Evolutionary conservation across 2,888 invertebrate genomes (phyloP).

Genomic region (Synergus umbraculus): DNA sequence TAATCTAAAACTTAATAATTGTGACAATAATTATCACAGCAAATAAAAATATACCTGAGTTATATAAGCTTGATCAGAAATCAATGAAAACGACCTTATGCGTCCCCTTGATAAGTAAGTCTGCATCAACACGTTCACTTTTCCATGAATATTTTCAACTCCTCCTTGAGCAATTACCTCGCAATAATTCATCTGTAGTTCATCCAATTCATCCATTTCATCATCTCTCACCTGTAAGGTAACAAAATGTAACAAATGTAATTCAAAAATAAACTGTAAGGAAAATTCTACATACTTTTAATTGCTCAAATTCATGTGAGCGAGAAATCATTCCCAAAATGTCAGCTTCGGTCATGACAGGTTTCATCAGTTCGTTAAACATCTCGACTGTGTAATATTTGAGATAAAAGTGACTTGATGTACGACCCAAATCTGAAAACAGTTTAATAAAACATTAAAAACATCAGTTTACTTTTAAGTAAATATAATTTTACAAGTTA

Average conservation of each 20-base stretch:
- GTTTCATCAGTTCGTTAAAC: constrained; percentile 90
- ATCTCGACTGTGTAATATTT: constrained; percentile 96
- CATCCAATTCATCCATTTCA: constrained; percentile 93
- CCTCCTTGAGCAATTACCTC: constrained; percentile 89
- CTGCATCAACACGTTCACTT: constrained; percentile 96
- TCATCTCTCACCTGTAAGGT: constrained; percentile 89
- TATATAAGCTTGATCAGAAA: constrained; percentile 93
- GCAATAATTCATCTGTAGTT: constrained; percentile 85
- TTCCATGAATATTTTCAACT: constrained; percentile 93
- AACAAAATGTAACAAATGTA: not conserved
- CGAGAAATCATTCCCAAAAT: constrained; percentile 94
- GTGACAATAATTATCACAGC: not conserved
- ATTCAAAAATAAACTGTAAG: constrained; percentile 16
- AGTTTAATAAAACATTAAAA: not conserved
- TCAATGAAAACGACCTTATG: constrained; percentile 90
- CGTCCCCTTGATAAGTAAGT: constrained; percentile 90
- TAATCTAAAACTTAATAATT: not conserved
- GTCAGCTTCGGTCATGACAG: constrained; percentile 91
- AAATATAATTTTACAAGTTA: constrained; percentile 5
- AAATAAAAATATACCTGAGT: constrained; percentile 83
- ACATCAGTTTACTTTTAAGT: not conserved
- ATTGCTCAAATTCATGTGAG: constrained; percentile 96
- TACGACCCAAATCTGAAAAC: constrained; percentile 90
- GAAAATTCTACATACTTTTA: constrained; percentile 83
- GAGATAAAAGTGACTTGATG: constrained; percentile 98